A percentile compares a stretch with the other conserved stretches of the same genome.
Conservation (phyloP, 2,113 vertebrate genomes). For the Nymphicus hollandicus region DNA sequence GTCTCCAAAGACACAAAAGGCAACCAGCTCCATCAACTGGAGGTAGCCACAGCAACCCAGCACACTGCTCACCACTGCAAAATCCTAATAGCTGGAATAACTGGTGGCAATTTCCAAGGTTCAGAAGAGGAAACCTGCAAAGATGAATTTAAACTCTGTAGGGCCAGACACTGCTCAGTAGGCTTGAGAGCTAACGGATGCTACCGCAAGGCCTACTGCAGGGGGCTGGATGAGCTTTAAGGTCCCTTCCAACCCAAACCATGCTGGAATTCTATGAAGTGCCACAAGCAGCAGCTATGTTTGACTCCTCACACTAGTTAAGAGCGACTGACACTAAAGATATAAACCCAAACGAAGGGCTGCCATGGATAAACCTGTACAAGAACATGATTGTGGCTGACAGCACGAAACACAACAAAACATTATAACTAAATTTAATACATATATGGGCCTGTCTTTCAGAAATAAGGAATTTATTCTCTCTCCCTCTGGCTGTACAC, state of each 20-base stretch:
- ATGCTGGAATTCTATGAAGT: neutral
- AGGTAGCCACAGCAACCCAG: neutral
- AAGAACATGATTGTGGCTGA: neutral
- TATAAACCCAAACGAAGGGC: neutral
- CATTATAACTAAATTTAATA: neutral
- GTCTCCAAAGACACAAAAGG: neutral
- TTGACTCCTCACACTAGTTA: neutral
- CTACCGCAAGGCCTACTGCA: neutral
- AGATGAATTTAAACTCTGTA: neutral
- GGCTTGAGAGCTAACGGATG: neutral
- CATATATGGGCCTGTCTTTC: neutral
- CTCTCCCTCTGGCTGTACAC: neutral
- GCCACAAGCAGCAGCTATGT: fast-evolving
- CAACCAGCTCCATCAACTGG: neutral
- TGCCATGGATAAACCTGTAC: neutral
- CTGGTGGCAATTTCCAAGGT: neutral
- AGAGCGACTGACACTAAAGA: neutral
- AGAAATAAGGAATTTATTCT: neutral
- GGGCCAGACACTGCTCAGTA: neutral
- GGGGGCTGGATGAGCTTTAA: neutral
- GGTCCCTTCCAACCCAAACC: neutral
- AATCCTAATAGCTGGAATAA: neutral
- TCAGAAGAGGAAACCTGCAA: neutral
- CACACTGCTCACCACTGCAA: neutral
- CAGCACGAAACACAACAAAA: neutral